Base-by-base conservation (phyloP, 1,140 invertebrate species). In the Pseudomyrmex pallidus region DNA sequence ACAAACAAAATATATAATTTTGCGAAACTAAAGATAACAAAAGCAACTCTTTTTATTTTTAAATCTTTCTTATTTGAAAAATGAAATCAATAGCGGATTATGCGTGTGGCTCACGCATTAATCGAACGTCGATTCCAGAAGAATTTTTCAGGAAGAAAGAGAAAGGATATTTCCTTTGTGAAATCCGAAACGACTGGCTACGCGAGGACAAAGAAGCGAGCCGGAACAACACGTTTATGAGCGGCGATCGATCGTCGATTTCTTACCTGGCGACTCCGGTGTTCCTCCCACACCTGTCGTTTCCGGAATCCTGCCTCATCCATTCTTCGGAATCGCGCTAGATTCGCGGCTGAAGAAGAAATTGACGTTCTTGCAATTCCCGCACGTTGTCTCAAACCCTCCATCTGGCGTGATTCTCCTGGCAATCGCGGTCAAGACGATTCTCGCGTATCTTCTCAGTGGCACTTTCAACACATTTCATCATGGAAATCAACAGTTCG, bases 211-310 rank as follows among this genome's bases (percentile, higher is more conserved):
- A 12, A 20, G 44, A 9, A 82, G 57, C 52, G 59, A 15, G 48
- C 5, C 7, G 25, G 25, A 62, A 25, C 44, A n/a, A 13, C 20
- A 57, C 15, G 13, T 74, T 50, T 76, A 54, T 20, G 48, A 57
- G 35, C 35, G 50, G 10, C 35, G 50, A 76, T 54, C 61, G 59
- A 50, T 63, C 50, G 12, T 74, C 9, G 5, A 52, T 56, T n/a
- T 64, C 89, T 86, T 80, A 90, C 89, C 89, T 90, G 56, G 35
- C 35, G 83, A 78, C 57, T 57, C 64, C 48, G 73, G 48, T 57
- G 73, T 82, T 84, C 73, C 67, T 72, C 46, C 80, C 86, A 73
- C 57, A 80, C 66, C 52, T 63, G 63, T 57, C 68, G 50, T 61
- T 84, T 85, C 59, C 74, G 56, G 48, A 67, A 61, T 68, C 15